Percentiles rank a stretch among this genome's conserved stretches.
These are phyloP conservation scores for Hypothenemus hampei DNA, from an alignment of 1,140 invertebrate genomes.

Conservation along the genomic window DNA sequence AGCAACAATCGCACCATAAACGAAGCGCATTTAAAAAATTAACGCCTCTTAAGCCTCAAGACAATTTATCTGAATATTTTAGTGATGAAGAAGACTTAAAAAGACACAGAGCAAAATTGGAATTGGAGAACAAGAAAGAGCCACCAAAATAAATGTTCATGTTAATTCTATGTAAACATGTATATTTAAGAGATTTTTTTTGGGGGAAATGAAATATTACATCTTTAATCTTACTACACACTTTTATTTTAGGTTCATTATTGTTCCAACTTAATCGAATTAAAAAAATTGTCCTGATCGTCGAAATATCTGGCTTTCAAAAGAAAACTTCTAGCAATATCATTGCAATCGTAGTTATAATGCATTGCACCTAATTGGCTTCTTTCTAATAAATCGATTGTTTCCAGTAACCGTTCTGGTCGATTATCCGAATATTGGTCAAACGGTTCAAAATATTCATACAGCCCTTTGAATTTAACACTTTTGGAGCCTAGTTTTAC, in stretches of 20 bases:
- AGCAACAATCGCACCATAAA: conserved; percentile 27
- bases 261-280: conserved; percentile 48
- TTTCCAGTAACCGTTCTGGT: conserved; percentile 35
- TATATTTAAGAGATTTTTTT: no score
- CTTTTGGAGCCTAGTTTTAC: conserved; percentile 4
- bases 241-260: no score
- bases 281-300: conserved; percentile 49
- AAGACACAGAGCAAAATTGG: conserved; percentile 30
- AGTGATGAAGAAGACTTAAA: conserved; percentile 53
- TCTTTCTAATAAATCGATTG: conserved; percentile 40
- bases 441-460: conserved; percentile 35
- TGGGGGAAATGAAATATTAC: no score
- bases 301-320: conserved; percentile 50
- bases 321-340: conserved; percentile 47
- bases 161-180: no score
- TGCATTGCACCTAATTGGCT: conserved; percentile 44
- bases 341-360: conserved; percentile 45
- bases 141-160: conserved; percentile 14
- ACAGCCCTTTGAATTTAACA: conserved; percentile 32
- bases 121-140: conserved; percentile 8
- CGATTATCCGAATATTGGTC: conserved; percentile 39
- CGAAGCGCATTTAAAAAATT: conserved; percentile 22
- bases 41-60: conserved; percentile 25
- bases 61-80: conserved; percentile 51
- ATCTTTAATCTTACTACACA: no score